Evolutionary conservation across 2,888 invertebrate species (phyloP).

Genomic region (Pseudococcus jackbeardsleyi): DNA sequence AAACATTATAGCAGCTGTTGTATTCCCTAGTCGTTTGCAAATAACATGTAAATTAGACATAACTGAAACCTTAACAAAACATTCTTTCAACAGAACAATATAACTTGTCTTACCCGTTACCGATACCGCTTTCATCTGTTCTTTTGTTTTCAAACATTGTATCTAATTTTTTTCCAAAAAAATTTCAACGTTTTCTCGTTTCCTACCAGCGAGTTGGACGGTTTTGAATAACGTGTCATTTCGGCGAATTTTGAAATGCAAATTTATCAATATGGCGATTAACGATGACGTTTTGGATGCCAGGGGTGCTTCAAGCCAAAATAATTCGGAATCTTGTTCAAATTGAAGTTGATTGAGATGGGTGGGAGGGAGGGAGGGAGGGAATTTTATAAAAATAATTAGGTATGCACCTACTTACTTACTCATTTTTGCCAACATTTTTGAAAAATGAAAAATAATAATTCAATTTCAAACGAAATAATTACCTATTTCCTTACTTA

Average conservation of each 20-base stretch:
- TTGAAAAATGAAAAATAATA: no score
- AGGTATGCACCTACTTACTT: no score
- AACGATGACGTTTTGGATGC: no score
- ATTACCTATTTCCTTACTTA: no score
- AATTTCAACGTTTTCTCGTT: conserved; percentile 15
- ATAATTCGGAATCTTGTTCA: no score
- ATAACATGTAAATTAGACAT: conserved; percentile 55
- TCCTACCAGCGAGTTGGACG: not conserved
- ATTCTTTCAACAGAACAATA: conserved; percentile 50
- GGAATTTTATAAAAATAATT: no score
- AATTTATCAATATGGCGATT: not conserved
- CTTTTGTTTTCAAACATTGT: conserved; percentile 35
- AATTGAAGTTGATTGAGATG: no score
- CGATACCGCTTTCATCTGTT: conserved; percentile 45
- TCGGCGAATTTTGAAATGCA: not conserved
- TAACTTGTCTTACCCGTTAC: conserved; percentile 49
- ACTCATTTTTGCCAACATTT: no score
- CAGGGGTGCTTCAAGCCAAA: no score
- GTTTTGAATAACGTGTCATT: not conserved
- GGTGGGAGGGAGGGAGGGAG: no score
- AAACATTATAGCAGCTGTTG: conserved; percentile 53
- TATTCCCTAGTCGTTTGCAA: conserved; percentile 52
- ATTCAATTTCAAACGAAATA: no score
- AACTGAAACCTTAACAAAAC: conserved; percentile 53
- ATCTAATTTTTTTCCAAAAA: conserved; percentile 12